Evolutionary conservation across 2,797 vertebrate genomes (phyloP).

Genomic region (Melanotaenia trifasciata): DNA sequence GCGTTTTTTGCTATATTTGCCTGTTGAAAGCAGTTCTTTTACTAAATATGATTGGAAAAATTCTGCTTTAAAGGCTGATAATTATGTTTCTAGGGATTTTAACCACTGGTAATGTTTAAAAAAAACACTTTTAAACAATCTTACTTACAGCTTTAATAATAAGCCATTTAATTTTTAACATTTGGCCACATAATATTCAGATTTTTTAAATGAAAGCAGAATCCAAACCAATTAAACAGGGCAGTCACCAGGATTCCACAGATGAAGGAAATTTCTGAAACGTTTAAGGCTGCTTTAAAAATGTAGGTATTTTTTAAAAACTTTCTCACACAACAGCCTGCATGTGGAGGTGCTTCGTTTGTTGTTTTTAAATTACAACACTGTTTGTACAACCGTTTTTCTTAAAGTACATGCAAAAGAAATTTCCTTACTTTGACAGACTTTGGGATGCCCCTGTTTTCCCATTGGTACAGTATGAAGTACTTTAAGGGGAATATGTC

Average conservation of each 20-base stretch:
- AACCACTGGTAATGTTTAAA: background rate
- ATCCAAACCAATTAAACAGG: no score
- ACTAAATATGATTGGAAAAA: background rate
- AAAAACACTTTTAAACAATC: background rate
- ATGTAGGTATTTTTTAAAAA: conserved; percentile 20
- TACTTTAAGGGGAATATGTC: conserved; percentile 81
- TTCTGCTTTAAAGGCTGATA: background rate
- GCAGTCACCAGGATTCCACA: background rate
- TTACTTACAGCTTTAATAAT: background rate
- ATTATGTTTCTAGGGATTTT: background rate
- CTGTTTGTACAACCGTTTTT: background rate
- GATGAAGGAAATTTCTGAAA: conserved; percentile 12
- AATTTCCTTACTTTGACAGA: conserved; percentile 61
- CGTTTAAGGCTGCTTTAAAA: background rate
- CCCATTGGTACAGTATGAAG: conserved; percentile 75
- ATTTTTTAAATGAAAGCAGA: background rate
- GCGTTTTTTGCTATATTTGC: background rate
- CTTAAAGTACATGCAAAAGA: background rate
- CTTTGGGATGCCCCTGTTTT: conserved; percentile 25
- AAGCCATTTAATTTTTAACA: background rate
- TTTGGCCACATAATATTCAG: background rate
- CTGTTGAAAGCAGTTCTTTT: no score
- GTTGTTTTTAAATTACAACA: conserved; percentile 1
- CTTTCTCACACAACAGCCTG: background rate
- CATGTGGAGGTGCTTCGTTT: background rate